Base-by-base conservation (phyloP, 2,888 invertebrate species). In the Dioctria linearis region DNA sequence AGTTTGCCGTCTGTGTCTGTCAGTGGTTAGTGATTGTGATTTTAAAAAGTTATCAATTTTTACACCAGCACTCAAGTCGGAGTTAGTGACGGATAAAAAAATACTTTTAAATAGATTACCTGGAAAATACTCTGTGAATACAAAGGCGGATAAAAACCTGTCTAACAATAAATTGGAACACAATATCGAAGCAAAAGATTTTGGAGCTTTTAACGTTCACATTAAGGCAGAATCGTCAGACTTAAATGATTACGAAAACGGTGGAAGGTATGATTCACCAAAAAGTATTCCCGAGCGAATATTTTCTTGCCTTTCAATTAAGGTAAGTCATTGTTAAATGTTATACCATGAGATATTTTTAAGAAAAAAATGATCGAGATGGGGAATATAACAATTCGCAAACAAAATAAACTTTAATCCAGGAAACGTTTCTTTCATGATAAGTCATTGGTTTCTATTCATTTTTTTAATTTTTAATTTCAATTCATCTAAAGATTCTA, bases 1-100 rank as follows among this genome's bases (percentile, higher is more conserved):
- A 93, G 94, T 96, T 92, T 95, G 95, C 94, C 95, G 95, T 91
- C 94, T 96, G 93, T 96, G 95, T 93, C 94, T 96, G 93, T 95
- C 95, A 91, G 91, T 92, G 90, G 92, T 92, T 89, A 91, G 91
- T 91, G 92, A 92, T 90, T 91, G 93, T 92, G 94, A 94, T 92
- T 92, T 91, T 91, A 92, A 90, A 92, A 93, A 92, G 93, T 86
- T 89, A 83, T 87, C 86, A 85, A 88, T 89, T 82, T 89, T 87
- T 83, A 85, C 69, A 80, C 51, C 67, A 66, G 51, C 78, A 65
- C 13, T 51, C 49, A 66, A 42, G 46, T 51, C 57, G 13, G 75
- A 75, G 25, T 42, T 61, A 75, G 75, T 43, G 61, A 59, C 75
- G 40, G 61, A 75, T 75, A 75, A 75, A 59, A 75, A 75, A 59